Evolutionary conservation across 2,888 invertebrate genomes (phyloP).

Genomic region (Drosophila yooni): DNA sequence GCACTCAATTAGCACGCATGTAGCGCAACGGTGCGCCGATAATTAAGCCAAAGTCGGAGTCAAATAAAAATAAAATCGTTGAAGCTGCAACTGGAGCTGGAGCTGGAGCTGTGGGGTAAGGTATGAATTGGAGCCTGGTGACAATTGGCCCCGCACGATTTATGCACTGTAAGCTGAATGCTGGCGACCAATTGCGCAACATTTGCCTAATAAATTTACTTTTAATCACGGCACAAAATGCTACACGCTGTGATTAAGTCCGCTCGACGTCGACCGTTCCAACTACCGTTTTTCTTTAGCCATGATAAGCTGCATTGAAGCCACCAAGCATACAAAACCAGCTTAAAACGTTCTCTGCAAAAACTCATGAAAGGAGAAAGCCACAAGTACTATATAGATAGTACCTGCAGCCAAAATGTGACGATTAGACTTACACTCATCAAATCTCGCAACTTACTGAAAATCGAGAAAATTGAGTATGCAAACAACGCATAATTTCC

Average conservation of each 20-base stretch:
- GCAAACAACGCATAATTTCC: rapidly evolving
- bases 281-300: constrained; percentile 52
- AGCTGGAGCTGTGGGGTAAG: constrained; percentile 10
- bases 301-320: constrained; percentile 33
- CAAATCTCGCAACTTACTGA: constrained; percentile 29
- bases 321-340: not conserved
- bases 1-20: constrained; percentile 82
- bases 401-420: constrained; percentile 12
- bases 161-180: constrained; percentile 46
- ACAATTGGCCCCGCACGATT: constrained; percentile 71
- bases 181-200: constrained; percentile 62
- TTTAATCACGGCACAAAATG: constrained; percentile 73
- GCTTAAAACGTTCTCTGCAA: constrained; percentile 6
- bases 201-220: constrained; percentile 72
- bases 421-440: not conserved
- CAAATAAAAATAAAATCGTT: not conserved
- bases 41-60: constrained; percentile 59
- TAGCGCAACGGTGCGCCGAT: constrained; percentile 74
- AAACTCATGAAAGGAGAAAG: constrained; percentile 33
- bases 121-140: constrained; percentile 54
- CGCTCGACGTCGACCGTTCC: constrained; percentile 16
- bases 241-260: constrained; percentile 70
- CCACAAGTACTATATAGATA: constrained; percentile 11
- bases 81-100: constrained; percentile 11
- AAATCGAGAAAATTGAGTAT: constrained; percentile 34